Evolutionary conservation across 2,888 invertebrate species (phyloP), one percentile per base, ranked within the genome.

Genomic region (Cryptus viduatorius): DNA sequence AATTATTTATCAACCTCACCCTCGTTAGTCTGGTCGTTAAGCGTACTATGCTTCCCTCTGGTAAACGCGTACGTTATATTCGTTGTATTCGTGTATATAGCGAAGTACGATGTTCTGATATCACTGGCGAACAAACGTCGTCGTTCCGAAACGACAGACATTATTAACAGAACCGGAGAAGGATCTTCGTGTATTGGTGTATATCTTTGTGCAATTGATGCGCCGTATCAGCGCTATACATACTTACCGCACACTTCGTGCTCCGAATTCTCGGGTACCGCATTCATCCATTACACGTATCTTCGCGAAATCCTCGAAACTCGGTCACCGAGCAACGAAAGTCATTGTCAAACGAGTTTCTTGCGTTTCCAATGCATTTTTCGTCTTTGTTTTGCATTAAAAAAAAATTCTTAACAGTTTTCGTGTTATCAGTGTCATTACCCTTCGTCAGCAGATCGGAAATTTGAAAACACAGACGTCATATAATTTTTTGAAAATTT

Each of bases 1-100:
- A 76, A 76, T 81, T 81, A 81, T 76, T 81, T 71, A 81, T 69
- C 64, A 76, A 81, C 64, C 53, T 53, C 64, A 53, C 53, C 69
- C 69, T 71, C 81, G 69, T 81, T 81, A 76, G 81, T 56, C 71
- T 53, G 53, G 29, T 31, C 48, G 69, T 76, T 64, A 50, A 75
- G 19, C 72, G 73, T 44, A 56, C 44, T 16, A n/a, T 44, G 48
- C 46, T 68, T 48, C 61, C 61, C 61, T 16, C 19, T 29, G 19
- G 14, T 42, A 42, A 16, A 1, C 12, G 24, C 16, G 4, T 14
- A 29, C 31, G 0, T n/a, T 56, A 37, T 14, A 29, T n/a, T n/a
- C 31, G 0, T 7, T 56, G 24, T 53, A n/a, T 50, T 29, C 31
- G 10, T 75, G 10, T 31, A 14, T 61, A 61, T 48, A 73, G 31